Conservation (phyloP, 2,113 vertebrate genomes). For the Prinia subflava region DNA sequence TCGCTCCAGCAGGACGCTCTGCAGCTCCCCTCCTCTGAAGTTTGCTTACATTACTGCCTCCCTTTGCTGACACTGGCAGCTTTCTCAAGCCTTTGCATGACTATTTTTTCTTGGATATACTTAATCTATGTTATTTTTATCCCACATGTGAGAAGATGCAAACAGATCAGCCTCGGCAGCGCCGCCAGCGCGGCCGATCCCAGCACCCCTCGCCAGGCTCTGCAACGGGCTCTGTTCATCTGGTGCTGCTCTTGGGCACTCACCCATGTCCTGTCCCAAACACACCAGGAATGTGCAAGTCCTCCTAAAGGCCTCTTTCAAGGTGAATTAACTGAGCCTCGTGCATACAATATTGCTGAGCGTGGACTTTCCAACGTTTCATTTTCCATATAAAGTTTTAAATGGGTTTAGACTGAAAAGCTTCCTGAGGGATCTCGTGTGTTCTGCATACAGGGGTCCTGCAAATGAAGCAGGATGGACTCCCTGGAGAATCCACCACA, state of each 20-base stretch:
- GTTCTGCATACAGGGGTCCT: background rate
- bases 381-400: background rate
- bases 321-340: background rate
- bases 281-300: background rate
- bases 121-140: slow-evolving; percentile 62
- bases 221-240: background rate
- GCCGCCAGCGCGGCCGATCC: background rate
- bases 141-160: slow-evolving; percentile 24
- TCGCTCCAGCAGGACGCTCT: background rate
- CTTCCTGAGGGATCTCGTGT: background rate
- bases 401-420: background rate
- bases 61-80: slow-evolving; percentile 55
- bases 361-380: background rate
- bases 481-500: background rate
- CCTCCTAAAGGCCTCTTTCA: background rate
- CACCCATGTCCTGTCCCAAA: background rate
- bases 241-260: background rate
- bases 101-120: slow-evolving; percentile 47
- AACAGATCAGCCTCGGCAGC: background rate
- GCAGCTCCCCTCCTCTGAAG: slow-evolving; percentile 14
- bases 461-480: background rate
- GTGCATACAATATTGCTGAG: background rate
- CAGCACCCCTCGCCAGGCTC: background rate
- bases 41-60: slow-evolving; percentile 38
- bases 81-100: slow-evolving; percentile 27